Evolutionary conservation across 2,113 vertebrate genomes (phyloP), one percentile per base, ranked within the genome.

Genomic region (Ariopsis seemanni): DNA sequence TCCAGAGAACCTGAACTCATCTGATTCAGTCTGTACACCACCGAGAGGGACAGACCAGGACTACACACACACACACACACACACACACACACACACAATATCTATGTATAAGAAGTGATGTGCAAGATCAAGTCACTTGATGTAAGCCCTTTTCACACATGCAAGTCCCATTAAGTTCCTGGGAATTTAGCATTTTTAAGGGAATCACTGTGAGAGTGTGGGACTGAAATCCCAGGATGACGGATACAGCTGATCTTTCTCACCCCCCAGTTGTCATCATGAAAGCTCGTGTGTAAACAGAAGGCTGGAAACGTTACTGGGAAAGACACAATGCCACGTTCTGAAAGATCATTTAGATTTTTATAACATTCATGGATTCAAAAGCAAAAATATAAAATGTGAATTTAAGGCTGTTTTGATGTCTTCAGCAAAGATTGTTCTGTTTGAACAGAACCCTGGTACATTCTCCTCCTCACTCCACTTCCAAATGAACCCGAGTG

Each of bases 1-100:
- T 93, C 95, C 62, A 99, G 90, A 5, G 97, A 97, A 83, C 96
- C 95, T 25, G 91, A 92, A 83, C 82, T 57, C 82, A 80, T 92
- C 75, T 94, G 92, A 88, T 94, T 96, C 83, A 91, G 53, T 87
- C 96, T 94, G 90, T 91, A 94, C 1, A 94, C 89, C 42, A 90
- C 85, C 0, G 95, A 95, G 30, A 96, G 92, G 48, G 94, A 93
- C 60, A 95, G 88, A 77, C 92, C 90, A 8, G 90, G 85, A 48
- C 94, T 95, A 92, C 34, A 75, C 17, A 55, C 83, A 30, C 48
- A 34, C n/a, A 85, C 42, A 74, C 17, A 17, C 12, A 74, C 27
- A 53, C 27, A 85, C 7, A 55, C 14, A 50, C 67, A 30, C 48
- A 34, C n/a, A n/a, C 8, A 82, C n/a, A 53, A 53, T 9, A 11